Evolutionary conservation across 2,113 vertebrate genomes (phyloP), one percentile per base, ranked within the genome.

Genomic region (Murina feae): DNA sequence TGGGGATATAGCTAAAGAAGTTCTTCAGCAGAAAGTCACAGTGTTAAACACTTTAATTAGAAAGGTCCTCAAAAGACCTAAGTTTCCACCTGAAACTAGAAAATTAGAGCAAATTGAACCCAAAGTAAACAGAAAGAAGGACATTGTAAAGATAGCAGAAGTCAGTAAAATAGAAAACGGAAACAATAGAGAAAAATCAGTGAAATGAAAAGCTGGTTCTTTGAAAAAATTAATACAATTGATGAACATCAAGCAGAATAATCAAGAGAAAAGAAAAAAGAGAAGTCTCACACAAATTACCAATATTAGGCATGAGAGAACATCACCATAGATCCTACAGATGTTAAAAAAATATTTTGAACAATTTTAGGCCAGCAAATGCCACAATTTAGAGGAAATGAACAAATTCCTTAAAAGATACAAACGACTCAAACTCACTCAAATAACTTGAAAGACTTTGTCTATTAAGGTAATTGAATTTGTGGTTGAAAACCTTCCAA

Each of bases 11-110:
- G 23, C 30, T 88, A 47, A 82, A 85, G 32, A 32, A 63, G 7
- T 83, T 95, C 65, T 92, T 72, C 69, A 82, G 60, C 9, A 23
- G 55, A 90, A 84, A 93, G 75, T 78, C 39, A 90, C 89, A 75
- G 51, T 6, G 13, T 74, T 87, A 68, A 53, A 68, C 6, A 9
- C 72, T 90, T 76, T 68, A 74, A 49, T 88, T 81, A 51, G 23
- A 72, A 93, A 63, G 71, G 32, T 78, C 78, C 74, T 66, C 71
- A n/a, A 42, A 81, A 93, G 80, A 86, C 49, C 53, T 39, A 58
- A 16, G 18, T 49, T 92, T 95, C n/a, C 16, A 78, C 37, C 42
- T 89, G 58, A 80, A 93, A 53, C 10, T 65, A 17, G 11, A 83
- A 86, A 72, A 76, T 3, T 84, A 55, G 82, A 86, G 28, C 55